A percentile compares a stretch with the other conserved stretches of the same genome.
phyloP scores from a whole-genome alignment of 64 coral and sea anemone genomes.

The Montipora cactus region DNA sequence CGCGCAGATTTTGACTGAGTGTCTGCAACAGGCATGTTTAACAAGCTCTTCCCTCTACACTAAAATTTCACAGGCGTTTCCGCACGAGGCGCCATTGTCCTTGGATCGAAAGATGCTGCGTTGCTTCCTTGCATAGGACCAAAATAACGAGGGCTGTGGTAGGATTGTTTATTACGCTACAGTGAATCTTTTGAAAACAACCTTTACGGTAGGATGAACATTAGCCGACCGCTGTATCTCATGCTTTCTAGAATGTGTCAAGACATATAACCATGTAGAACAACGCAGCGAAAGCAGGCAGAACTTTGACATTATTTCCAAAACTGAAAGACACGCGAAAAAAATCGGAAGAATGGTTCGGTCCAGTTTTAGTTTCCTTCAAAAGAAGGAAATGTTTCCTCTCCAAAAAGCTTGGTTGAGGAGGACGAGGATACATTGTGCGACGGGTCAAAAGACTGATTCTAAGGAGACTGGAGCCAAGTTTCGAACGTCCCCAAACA shows the following conservation, averaged over 20 bases:
- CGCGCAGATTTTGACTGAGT: neutral
- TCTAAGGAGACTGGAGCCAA: too few species aligned
- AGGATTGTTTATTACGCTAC: conserved; percentile 45
- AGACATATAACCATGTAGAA: neutral
- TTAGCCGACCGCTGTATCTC: neutral
- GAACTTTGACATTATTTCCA: neutral
- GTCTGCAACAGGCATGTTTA: conserved; percentile 16
- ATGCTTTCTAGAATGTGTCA: neutral
- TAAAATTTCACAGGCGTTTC: neutral
- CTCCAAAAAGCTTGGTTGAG: too few species aligned
- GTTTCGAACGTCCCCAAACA: too few species aligned
- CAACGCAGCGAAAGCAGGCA: neutral
- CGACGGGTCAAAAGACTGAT: too few species aligned
- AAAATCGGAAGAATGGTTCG: too few species aligned
- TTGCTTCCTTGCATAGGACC: neutral
- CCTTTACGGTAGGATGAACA: neutral
- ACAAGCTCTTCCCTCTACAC: neutral
- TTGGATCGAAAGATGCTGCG: neutral
- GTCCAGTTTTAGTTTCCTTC: too few species aligned
- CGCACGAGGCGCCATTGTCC: conserved; percentile 40
- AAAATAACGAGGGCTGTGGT: neutral
- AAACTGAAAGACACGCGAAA: neutral
- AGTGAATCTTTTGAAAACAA: conserved; percentile 4
- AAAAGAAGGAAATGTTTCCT: too few species aligned
- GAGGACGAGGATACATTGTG: too few species aligned